phyloP scores from a whole-genome alignment of 53 echinoderm and acorn worm genomes.

The Stichopus horrens region DNA sequence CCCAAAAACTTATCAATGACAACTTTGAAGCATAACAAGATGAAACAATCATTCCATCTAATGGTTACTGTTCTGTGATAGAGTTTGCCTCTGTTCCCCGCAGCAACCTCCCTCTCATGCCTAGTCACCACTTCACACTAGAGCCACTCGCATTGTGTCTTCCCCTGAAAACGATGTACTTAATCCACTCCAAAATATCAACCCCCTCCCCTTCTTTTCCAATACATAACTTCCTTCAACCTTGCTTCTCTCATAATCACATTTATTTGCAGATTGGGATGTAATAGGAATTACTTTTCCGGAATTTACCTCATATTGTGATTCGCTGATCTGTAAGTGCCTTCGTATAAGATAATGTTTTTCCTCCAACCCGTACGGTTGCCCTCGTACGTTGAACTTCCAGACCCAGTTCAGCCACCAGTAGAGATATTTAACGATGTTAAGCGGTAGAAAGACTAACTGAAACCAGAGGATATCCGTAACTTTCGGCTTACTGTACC shows the following conservation, averaged over 20 bases:
- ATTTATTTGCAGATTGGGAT: background rate
- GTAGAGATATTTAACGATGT: slow-evolving; percentile 62
- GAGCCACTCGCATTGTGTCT: no score
- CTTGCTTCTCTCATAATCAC: background rate
- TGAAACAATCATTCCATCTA: no score
- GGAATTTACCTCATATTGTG: slow-evolving; percentile 76
- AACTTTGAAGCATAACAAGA: no score
- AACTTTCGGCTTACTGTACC: slow-evolving; percentile 83
- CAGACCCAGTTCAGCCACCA: slow-evolving; percentile 85
- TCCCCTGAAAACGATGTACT: no score
- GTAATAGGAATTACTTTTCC: background rate
- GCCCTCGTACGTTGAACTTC: slow-evolving; percentile 71
- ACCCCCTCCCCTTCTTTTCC: no score
- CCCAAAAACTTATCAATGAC: no score
- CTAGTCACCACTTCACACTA: no score
- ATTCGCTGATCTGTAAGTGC: slow-evolving; percentile 58
- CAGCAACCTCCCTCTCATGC: no score
- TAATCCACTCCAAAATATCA: no score
- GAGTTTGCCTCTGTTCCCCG: no score
- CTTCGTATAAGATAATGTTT: slow-evolving; percentile 89
- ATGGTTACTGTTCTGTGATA: no score
- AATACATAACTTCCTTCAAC: background rate
- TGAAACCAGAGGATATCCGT: slow-evolving; percentile 90
- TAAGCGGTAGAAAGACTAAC: slow-evolving; percentile 74
- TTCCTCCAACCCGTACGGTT: slow-evolving; percentile 81